These are phyloP conservation scores for Rhyacichthys aspro DNA, from an alignment of 2,797 vertebrate genomes.

Conservation along the genomic window DNA sequence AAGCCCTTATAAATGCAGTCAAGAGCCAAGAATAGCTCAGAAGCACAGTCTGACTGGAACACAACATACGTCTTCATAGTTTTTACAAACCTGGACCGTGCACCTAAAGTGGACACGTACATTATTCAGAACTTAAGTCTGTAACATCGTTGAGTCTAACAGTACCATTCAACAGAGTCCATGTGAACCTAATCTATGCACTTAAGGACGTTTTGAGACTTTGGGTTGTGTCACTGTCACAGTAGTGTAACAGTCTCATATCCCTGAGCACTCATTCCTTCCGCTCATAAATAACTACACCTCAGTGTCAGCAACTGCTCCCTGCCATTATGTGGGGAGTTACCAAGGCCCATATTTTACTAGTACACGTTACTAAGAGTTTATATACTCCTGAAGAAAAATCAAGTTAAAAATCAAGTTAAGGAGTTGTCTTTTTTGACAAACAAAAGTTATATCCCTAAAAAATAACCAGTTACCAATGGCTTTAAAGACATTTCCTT, in stretches of 20 bases:
- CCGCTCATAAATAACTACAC: conserved; percentile 22
- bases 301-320: conserved; percentile 15
- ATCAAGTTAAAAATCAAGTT: no score
- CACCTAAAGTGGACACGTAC: not conserved
- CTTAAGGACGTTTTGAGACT: not conserved
- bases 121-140: no score
- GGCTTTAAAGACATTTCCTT: no score
- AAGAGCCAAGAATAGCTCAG: conserved; percentile 3
- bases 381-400: not conserved
- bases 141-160: no score
- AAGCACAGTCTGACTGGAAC: no score
- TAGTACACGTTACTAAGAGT: not conserved
- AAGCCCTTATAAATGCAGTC: not conserved
- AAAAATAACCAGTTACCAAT: no score
- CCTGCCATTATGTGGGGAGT: conserved; percentile 14
- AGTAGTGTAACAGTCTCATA: conserved; percentile 13
- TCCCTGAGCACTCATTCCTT: conserved; percentile 25
- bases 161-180: no score
- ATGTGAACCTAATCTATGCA: no score
- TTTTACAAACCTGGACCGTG: not conserved
- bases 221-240: conserved; percentile 13
- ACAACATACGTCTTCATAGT: no score
- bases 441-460: no score
- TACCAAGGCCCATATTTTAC: not conserved
- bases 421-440: no score